Evolutionary conservation across 2,113 vertebrate genomes (phyloP), one percentile per base, ranked within the genome.

Genomic region (Willisornis vidua): DNA sequence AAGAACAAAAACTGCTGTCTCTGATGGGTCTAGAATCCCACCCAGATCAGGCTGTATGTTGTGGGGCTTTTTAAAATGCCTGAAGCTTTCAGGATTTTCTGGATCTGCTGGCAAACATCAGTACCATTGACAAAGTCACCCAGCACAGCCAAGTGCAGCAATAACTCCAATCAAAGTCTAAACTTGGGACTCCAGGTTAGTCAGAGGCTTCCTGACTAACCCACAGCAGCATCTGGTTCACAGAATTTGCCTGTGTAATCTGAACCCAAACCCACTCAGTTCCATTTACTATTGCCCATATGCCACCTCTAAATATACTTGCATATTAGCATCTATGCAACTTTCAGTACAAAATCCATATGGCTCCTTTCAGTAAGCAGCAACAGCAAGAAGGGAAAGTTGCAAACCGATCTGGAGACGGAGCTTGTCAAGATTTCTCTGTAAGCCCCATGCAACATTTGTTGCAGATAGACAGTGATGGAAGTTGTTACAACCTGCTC

Each of bases 301-400:
- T 75, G 92, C 28, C 75, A 84, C 45, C 72, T 86, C 90, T 67
- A 91, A 92, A 90, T 95, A 92, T 68, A 94, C 63, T 93, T 67
- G 29, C 33, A 52, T 67, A 88, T 67, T 71, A 93, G 82, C 90
- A 92, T 90, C 91, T 86, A 80, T 63, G 68, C 80, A 85, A 88
- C 2, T 0, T 91, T 89, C 89, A 82, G 84, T 84, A 85, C 75
- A 74, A 95, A 90, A 96, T 73, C 82, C 92, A 90, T 88, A 95
- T 75, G 94, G 87, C 93, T 90, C 39, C 62, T 82, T 93, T 95
- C 87, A 89, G 77, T 78, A 94, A 80, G 59, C 78, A 77, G 81
- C 55, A 84, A 88, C 19, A 72, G 89, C 52, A 92, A 91, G 61
- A 59, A 89, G 41, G 28, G 33, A 12, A 49, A 85, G n/a, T 58